These are phyloP conservation scores for Parelbella ahira DNA, from an alignment of 2,888 invertebrate species.

Conservation along the genomic window DNA sequence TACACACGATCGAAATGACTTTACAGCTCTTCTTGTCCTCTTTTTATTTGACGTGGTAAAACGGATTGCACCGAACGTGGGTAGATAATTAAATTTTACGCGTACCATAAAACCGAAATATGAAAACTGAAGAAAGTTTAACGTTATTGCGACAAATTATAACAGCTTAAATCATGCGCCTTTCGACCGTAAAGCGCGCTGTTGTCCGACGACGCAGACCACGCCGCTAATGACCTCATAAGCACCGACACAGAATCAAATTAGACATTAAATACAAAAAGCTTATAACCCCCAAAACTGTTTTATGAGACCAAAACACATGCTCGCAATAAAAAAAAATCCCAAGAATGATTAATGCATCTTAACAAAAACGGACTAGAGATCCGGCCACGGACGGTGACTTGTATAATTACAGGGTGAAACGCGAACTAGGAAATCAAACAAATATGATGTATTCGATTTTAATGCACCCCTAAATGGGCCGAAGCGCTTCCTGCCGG, in stretches of 20 bases:
- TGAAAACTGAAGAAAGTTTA: slow-evolving; percentile 32
- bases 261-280: slow-evolving; percentile 72
- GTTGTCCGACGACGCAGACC: slow-evolving; percentile 43
- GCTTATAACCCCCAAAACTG: slow-evolving; percentile 67
- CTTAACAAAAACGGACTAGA: slow-evolving; percentile 67
- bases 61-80: slow-evolving; percentile 2
- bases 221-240: slow-evolving; percentile 68
- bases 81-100: slow-evolving; percentile 24
- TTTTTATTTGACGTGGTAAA: slow-evolving; percentile 6
- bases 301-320: slow-evolving; percentile 74
- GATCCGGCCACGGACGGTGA: slow-evolving; percentile 73
- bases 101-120: slow-evolving; percentile 28
- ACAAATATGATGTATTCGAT: slow-evolving; percentile 82
- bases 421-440: slow-evolving; percentile 80
- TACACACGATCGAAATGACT: too few relatives aligned
- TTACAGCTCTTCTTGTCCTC: not conserved
- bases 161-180: slow-evolving; percentile 46
- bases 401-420: slow-evolving; percentile 79
- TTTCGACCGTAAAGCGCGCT: slow-evolving; percentile 48
- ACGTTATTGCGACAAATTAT: slow-evolving; percentile 49
- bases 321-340: slow-evolving; percentile 73
- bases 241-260: slow-evolving; percentile 64
- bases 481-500: slow-evolving; percentile 77
- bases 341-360: slow-evolving; percentile 70
- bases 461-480: slow-evolving; percentile 81